Percentiles rank a stretch among this genome's conserved stretches.
These are phyloP conservation scores for Timandra comae DNA, from an alignment of 2,888 invertebrate genomes.

Conservation along the genomic window DNA sequence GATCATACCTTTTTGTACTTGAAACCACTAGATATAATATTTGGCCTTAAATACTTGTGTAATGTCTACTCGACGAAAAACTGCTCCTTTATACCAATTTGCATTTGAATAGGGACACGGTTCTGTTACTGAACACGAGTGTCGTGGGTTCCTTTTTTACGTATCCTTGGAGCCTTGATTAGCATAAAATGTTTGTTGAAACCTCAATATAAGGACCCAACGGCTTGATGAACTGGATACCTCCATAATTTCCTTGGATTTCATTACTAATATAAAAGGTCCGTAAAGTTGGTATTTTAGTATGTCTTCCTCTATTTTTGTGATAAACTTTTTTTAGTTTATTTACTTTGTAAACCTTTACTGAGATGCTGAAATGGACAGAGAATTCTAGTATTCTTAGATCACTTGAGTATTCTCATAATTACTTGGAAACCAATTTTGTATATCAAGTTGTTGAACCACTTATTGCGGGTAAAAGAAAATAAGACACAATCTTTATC, in stretches of 20 bases:
- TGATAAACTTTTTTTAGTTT: too few relatives aligned
- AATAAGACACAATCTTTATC: too few relatives aligned
- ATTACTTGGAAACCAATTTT: too few relatives aligned
- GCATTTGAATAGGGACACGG: conserved; percentile 49
- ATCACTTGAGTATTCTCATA: too few relatives aligned
- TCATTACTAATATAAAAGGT: conserved; percentile 16
- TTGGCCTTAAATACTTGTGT: conserved; percentile 16
- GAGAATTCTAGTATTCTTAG: too few relatives aligned
- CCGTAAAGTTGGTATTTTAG: too few relatives aligned
- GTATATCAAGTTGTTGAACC: too few relatives aligned
- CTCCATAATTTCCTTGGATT: conserved; percentile 26
- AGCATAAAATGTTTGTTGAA: conserved; percentile 55
- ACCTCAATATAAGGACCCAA: conserved; percentile 36
- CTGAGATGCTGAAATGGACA: too few relatives aligned
- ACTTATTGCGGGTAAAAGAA: too few relatives aligned
- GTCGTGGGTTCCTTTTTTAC: conserved; percentile 44
- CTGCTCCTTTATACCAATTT: conserved; percentile 48
- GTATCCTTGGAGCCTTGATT: conserved; percentile 40
- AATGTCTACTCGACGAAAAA: conserved; percentile 52
- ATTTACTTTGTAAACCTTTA: too few relatives aligned
- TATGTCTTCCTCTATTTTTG: too few relatives aligned
- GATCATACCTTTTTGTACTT: conserved; percentile 37
- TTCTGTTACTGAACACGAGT: conserved; percentile 35
- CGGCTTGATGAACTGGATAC: conserved; percentile 36
- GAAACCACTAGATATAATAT: conserved; percentile 32